These are phyloP conservation scores for Teinopalpus imperialis DNA, from an alignment of 2,888 invertebrate species.

Conservation along the genomic window DNA sequence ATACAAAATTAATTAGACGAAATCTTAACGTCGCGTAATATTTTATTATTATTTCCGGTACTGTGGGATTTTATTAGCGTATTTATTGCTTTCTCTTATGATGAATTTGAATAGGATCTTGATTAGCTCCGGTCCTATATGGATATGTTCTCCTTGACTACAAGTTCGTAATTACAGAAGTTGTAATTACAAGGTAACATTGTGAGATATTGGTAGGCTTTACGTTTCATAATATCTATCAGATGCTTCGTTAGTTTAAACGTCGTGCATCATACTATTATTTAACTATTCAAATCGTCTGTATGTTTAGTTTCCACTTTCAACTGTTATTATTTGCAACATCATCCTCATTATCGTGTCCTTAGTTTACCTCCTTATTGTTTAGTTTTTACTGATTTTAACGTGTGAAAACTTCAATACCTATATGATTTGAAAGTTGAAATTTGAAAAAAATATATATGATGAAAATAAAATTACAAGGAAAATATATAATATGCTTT, in stretches of 20 bases:
- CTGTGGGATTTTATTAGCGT: slow-evolving; percentile 74
- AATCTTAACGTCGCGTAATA: slow-evolving; percentile 76
- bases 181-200: slow-evolving; percentile 74
- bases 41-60: slow-evolving; percentile 79
- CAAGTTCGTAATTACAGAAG: slow-evolving; percentile 75
- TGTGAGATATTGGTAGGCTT: slow-evolving; percentile 61
- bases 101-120: slow-evolving; percentile 73
- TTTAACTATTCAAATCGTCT: slow-evolving; percentile 20
- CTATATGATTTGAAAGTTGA: too few species aligned
- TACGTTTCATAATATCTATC: too few species aligned
- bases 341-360: slow-evolving; percentile 1
- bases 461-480: too few species aligned
- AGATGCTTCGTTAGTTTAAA: slow-evolving; percentile 78
- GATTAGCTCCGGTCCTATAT: slow-evolving; percentile 68
- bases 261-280: slow-evolving; percentile 39
- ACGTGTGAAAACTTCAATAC: too few species aligned
- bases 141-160: slow-evolving; percentile 55
- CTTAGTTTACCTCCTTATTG: background rate
- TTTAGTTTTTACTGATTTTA: too few species aligned
- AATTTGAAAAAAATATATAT: too few species aligned
- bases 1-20: slow-evolving; percentile 81
- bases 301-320: slow-evolving; percentile 34
- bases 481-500: too few species aligned
- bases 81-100: slow-evolving; percentile 75
- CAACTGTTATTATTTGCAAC: slow-evolving; percentile 21